Conservation (phyloP, 2,888 invertebrate genomes). For the Lamellibrachia satsuma region DNA sequence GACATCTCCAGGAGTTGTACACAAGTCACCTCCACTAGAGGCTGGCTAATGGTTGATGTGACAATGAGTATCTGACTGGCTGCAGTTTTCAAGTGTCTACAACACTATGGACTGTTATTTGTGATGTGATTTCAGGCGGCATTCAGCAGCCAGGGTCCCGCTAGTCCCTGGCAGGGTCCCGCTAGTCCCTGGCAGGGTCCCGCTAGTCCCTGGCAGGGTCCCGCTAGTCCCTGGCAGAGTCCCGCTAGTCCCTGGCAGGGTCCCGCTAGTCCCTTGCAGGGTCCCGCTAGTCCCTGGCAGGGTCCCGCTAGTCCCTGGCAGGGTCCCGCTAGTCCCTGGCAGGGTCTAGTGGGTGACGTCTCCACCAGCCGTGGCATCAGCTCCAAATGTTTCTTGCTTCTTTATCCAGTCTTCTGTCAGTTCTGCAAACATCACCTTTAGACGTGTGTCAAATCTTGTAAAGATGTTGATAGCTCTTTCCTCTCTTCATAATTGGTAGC, state of each 20-base stretch:
- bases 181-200: background rate
- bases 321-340: background rate
- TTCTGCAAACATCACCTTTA: no score
- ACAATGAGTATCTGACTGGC: background rate
- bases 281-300: background rate
- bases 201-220: background rate
- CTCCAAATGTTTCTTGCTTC: background rate
- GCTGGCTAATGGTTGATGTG: background rate
- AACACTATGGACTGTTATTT: background rate
- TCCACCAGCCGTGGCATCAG: background rate
- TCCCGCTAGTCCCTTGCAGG: background rate
- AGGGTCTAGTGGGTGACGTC: background rate
- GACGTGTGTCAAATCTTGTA: no score
- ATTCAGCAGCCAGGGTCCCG: background rate
- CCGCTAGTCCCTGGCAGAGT: no score
- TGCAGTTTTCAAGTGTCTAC: background rate
- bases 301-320: background rate
- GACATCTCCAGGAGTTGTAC: background rate
- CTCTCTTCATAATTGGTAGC: no score
- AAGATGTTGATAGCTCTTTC: no score
- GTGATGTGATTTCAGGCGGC: background rate
- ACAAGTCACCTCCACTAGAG: background rate
- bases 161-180: background rate
- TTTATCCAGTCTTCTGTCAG: no score
- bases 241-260: no score